Conservation (phyloP, 2,797 vertebrate species). For the Rhyacichthys aspro region DNA sequence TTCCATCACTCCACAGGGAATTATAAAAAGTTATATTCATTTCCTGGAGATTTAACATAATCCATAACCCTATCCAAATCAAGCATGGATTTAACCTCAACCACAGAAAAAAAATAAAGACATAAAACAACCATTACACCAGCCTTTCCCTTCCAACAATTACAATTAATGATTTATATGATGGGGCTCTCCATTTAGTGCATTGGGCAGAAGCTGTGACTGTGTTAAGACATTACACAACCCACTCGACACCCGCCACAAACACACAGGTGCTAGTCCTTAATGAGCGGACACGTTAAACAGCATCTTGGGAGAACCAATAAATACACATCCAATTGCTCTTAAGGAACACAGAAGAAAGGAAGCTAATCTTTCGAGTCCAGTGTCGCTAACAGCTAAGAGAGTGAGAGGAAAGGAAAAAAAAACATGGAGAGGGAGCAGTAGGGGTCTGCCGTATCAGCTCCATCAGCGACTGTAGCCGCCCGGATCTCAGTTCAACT, state of each 20-base stretch:
- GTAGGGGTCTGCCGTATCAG: slow-evolving; percentile 37
- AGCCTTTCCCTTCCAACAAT: background rate
- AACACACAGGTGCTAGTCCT: slow-evolving; percentile 40
- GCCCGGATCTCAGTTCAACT: slow-evolving; percentile 45
- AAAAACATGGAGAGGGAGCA: background rate
- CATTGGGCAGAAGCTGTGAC: background rate
- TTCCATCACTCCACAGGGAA: background rate
- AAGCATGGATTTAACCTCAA: background rate
- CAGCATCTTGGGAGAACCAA: slow-evolving; percentile 50
- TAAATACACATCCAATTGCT: slow-evolving; percentile 58
- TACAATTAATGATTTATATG: background rate
- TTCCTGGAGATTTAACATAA: background rate
- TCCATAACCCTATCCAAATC: background rate
- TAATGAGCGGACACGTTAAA: slow-evolving; percentile 71
- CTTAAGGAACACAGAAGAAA: slow-evolving; percentile 44
- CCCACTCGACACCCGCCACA: background rate
- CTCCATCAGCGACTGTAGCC: slow-evolving; percentile 45
- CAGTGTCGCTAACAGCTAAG: slow-evolving; percentile 51
- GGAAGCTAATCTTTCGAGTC: slow-evolving; percentile 55
- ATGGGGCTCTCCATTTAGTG: background rate
- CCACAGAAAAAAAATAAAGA: background rate
- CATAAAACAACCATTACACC: background rate
- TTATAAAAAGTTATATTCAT: background rate
- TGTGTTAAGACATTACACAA: slow-evolving; percentile 7
- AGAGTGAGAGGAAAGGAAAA: slow-evolving; percentile 15